Evolutionary conservation across 2,888 invertebrate genomes (phyloP).

Genomic region (Ochlodes sylvanus): DNA sequence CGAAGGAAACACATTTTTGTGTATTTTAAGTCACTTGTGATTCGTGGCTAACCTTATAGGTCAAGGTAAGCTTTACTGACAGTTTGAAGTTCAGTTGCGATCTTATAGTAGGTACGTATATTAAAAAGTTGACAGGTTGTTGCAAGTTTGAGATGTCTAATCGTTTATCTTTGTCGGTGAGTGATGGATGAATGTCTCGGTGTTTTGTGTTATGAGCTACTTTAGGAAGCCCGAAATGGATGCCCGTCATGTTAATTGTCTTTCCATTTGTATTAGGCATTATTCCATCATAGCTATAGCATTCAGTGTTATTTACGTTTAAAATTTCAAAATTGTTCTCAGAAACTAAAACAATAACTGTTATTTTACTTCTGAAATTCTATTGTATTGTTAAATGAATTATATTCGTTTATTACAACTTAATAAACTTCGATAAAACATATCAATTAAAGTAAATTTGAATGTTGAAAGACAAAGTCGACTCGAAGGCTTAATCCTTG

Average conservation of each 20-base stretch:
- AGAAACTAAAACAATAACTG: too few relatives aligned
- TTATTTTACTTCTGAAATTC: too few relatives aligned
- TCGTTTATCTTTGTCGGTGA: not conserved
- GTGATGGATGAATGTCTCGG: too few relatives aligned
- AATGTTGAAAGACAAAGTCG: conserved; percentile 7
- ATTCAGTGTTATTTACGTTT: too few relatives aligned
- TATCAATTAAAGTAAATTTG: conserved; percentile 16
- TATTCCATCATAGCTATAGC: too few relatives aligned
- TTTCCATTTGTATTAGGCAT: too few relatives aligned
- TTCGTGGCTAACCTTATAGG: conserved; percentile 43
- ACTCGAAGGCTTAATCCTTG: conserved; percentile 1
- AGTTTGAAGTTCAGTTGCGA: conserved; percentile 20
- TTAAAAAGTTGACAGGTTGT: conserved; percentile 18
- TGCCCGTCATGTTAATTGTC: too few relatives aligned
- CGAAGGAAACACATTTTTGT: conserved; percentile 47
- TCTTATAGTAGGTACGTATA: not conserved
- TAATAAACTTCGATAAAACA: not conserved
- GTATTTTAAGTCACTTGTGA: conserved; percentile 45
- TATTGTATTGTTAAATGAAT: too few relatives aligned
- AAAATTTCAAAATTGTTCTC: too few relatives aligned
- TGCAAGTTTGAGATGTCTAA: conserved; percentile 7
- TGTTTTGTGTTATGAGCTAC: too few relatives aligned
- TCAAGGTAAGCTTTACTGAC: conserved; percentile 53
- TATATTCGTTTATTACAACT: not conserved
- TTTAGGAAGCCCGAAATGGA: too few relatives aligned